Percentiles rank a stretch among this genome's conserved stretches.
Evolutionary conservation across 2,888 invertebrate genomes (phyloP).

Genomic region (Lasius fuliginosus): DNA sequence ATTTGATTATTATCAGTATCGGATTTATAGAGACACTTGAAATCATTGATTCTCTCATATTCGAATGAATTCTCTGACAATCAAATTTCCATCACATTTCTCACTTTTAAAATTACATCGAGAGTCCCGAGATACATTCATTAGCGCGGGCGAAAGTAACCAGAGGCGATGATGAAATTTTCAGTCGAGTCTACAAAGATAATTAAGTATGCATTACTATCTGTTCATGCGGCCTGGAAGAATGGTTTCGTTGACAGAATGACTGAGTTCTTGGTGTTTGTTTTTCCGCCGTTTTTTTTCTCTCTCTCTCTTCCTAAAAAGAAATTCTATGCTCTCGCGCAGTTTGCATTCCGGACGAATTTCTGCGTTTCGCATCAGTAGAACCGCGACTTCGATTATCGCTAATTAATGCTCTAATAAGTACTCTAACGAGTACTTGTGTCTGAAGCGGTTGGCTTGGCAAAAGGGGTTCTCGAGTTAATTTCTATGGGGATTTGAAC

Average conservation of each 20-base stretch:
- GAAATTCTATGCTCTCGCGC: constrained; percentile 50
- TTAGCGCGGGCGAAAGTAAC: constrained; percentile 29
- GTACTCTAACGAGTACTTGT: constrained; percentile 75
- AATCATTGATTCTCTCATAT: neutral
- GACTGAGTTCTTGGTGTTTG: constrained; percentile 50
- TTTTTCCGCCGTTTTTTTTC: constrained; percentile 26
- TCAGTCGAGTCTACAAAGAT: constrained; percentile 63
- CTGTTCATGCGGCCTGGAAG: constrained; percentile 54
- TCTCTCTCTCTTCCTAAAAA: constrained; percentile 6
- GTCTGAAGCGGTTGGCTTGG: constrained; percentile 66
- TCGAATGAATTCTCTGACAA: neutral
- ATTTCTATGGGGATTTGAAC: constrained; percentile 77
- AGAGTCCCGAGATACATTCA: neutral
- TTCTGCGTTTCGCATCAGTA: constrained; percentile 72
- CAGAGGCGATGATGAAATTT: constrained; percentile 61
- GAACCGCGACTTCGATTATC: constrained; percentile 72
- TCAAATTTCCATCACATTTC: neutral
- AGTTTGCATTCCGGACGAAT: constrained; percentile 53
- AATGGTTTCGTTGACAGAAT: constrained; percentile 57
- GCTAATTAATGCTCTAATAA: constrained; percentile 76
- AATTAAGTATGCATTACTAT: constrained; percentile 68
- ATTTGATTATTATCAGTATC: neutral
- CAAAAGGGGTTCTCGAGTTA: constrained; percentile 76
- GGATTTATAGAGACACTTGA: neutral
- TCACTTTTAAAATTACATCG: neutral